phyloP scores from a whole-genome alignment of 2,888 invertebrate species.

The Drosophila falleni region DNA sequence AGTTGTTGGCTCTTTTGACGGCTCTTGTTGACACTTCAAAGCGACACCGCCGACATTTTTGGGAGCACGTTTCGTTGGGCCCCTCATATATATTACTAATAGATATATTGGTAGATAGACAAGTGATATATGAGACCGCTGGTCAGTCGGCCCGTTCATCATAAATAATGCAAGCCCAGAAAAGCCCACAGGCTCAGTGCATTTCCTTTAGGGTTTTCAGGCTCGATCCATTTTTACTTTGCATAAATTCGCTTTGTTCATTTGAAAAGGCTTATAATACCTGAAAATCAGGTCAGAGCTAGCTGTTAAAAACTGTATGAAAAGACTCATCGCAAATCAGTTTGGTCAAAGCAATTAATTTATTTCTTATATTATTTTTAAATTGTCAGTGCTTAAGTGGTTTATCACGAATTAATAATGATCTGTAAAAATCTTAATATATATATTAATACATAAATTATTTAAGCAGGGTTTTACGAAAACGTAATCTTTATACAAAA shows the following conservation, averaged over 20 bases:
- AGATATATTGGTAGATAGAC: conserved; percentile 48
- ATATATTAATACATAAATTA: not conserved
- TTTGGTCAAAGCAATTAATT: conserved; percentile 43
- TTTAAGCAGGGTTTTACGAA: too few species aligned
- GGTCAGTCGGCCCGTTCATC: conserved; percentile 45
- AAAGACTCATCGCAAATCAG: conserved; percentile 22
- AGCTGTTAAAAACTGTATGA: conserved; percentile 24
- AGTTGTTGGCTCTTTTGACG: conserved; percentile 52
- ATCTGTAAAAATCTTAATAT: not conserved
- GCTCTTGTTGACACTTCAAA: conserved; percentile 61
- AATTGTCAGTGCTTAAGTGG: conserved; percentile 40
- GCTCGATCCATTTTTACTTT: conserved; percentile 20
- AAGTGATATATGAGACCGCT: conserved; percentile 39
- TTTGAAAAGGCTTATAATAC: not conserved
- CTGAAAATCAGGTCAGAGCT: conserved; percentile 53
- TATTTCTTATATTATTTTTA: conserved; percentile 25
- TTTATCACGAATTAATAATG: conserved; percentile 10
- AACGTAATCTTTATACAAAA: too few species aligned
- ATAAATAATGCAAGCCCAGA: conserved; percentile 46
- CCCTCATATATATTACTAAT: conserved; percentile 69
- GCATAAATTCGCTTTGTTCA: conserved; percentile 36
- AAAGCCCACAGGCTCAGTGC: conserved; percentile 17
- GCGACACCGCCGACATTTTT: conserved; percentile 43
- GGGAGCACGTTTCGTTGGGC: conserved; percentile 49
- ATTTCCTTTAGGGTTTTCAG: conserved; percentile 27